Conservation (phyloP, 2,888 invertebrate genomes). For the Eupithecia inturbata region DNA sequence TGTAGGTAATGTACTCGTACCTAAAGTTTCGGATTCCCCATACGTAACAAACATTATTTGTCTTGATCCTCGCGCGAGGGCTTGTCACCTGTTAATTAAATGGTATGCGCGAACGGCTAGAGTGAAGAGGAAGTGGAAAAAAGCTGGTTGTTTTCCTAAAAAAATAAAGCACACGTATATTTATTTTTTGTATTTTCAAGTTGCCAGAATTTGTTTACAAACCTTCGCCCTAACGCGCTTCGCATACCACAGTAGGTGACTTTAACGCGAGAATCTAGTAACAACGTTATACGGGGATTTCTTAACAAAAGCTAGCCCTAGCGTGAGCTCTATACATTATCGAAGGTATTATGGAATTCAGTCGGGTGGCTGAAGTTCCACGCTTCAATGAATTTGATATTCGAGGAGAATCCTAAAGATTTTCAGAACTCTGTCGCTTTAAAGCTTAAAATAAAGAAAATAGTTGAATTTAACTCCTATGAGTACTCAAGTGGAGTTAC, state of each 20-base stretch:
- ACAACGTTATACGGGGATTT: not conserved
- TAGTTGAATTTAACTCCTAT: not conserved
- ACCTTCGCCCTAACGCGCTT: not conserved
- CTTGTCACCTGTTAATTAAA: not conserved
- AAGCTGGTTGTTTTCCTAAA: not conserved
- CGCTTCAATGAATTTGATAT: slow-evolving; percentile 15
- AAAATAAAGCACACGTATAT: not conserved
- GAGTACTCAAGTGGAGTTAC: not conserved
- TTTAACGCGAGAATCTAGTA: not conserved
- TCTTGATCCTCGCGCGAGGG: not conserved
- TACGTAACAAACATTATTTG: slow-evolving; percentile 37
- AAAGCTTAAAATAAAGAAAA: not conserved
- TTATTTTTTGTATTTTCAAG: not conserved
- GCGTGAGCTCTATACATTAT: slow-evolving; percentile 8
- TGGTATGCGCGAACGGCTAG: not conserved
- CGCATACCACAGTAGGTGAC: not conserved
- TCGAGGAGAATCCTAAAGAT: not conserved
- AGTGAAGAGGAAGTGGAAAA: not conserved
- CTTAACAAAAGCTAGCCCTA: not conserved
- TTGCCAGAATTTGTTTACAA: not conserved
- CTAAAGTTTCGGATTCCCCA: slow-evolving; percentile 30
- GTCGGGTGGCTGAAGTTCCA: slow-evolving; percentile 4
- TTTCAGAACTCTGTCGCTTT: not conserved
- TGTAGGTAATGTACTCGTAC: not conserved
- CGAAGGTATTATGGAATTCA: slow-evolving; percentile 14